Conservation (phyloP, 2,888 invertebrate species). For the Drosophila anomalipes region DNA sequence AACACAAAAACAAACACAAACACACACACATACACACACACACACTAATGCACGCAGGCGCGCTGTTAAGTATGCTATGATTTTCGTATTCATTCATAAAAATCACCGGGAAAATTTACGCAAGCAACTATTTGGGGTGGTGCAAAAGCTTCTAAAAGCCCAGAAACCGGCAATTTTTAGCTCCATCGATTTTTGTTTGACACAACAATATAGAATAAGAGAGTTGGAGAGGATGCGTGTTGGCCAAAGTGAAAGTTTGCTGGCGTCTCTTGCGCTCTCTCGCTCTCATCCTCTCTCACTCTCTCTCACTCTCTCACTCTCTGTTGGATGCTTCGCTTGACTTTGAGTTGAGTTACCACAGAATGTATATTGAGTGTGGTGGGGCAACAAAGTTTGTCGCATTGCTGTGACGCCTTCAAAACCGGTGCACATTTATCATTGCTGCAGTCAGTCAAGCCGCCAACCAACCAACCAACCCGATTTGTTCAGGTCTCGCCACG, state of each 20-base stretch:
- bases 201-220: constrained; percentile 8
- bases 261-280: background rate
- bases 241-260: constrained; percentile 39
- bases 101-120: constrained; percentile 70
- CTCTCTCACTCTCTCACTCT: background rate
- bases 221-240: background rate
- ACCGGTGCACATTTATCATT: constrained; percentile 77
- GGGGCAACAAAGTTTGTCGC: constrained; percentile 35
- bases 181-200: constrained; percentile 71
- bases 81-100: constrained; percentile 76
- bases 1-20: constrained; percentile 14
- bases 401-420: constrained; percentile 48
- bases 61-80: constrained; percentile 76
- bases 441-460: constrained; percentile 62
- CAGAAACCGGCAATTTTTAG: constrained; percentile 71
- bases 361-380: constrained; percentile 8
- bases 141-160: constrained; percentile 9
- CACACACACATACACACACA: constrained; percentile 10
- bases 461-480: constrained; percentile 66
- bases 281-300: background rate
- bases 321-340: constrained; percentile 30
- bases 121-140: constrained; percentile 36
- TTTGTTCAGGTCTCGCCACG: constrained; percentile 64
- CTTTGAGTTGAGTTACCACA: constrained; percentile 35
- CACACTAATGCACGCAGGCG: constrained; percentile 56